These are phyloP conservation scores for Pelodiscus sinensis DNA, from an alignment of 2,113 vertebrate species.

Conservation along the genomic window DNA sequence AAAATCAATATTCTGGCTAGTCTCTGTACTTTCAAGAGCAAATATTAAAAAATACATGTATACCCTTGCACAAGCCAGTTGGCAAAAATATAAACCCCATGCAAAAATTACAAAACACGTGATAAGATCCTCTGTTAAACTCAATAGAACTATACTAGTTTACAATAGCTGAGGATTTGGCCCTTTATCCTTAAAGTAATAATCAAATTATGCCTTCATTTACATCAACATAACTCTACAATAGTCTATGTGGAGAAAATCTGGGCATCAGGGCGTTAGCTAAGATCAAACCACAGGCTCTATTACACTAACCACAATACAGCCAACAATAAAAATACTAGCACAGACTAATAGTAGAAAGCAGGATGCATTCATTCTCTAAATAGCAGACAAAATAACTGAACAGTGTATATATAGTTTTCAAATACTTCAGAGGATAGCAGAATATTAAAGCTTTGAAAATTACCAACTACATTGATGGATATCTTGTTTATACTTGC, in stretches of 20 bases:
- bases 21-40: not conserved
- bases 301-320: not conserved
- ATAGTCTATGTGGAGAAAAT: not conserved
- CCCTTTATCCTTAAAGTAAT: not conserved
- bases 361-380: constrained; percentile 19
- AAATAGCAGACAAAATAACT: constrained; percentile 17
- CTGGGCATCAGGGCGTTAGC: not conserved
- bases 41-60: not conserved
- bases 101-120: constrained; percentile 2
- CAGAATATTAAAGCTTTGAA: constrained; percentile 54
- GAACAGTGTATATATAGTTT: constrained; percentile 36
- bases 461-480: constrained; percentile 58
- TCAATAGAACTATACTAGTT: not conserved
- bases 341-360: not conserved
- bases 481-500: constrained; percentile 63
- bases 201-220: not conserved
- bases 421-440: constrained; percentile 48
- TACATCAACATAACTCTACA: not conserved
- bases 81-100: not conserved
- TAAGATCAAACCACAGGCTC: not conserved
- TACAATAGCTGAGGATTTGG: not conserved
- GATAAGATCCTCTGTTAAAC: not conserved
- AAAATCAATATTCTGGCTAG: not conserved
- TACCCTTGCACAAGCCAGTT: not conserved
- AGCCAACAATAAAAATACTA: not conserved